phyloP scores from a whole-genome alignment of 2,797 vertebrate genomes.

The Kryptolebias ocellatus region DNA sequence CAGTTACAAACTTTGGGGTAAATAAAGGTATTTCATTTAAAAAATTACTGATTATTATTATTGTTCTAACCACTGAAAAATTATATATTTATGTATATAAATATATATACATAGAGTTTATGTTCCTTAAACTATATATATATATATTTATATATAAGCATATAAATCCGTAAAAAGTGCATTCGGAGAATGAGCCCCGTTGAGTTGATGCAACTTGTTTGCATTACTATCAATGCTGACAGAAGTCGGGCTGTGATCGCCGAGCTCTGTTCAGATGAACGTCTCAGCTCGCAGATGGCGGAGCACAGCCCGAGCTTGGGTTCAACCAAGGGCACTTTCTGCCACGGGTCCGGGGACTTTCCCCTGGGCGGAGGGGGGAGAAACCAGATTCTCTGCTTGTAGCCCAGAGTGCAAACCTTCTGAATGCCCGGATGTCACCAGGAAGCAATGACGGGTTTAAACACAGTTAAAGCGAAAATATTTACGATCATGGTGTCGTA shows the following conservation, averaged over 20 bases:
- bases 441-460: rapidly evolving
- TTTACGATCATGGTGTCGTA: background rate
- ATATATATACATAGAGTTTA: too few species aligned
- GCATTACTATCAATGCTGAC: conserved; percentile 69
- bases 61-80: too few species aligned
- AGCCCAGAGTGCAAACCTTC: conserved; percentile 79
- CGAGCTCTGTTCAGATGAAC: conserved; percentile 52
- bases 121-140: too few species aligned
- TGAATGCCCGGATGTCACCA: conserved; percentile 50
- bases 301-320: background rate
- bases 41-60: too few species aligned
- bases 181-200: conserved; percentile 83
- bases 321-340: conserved; percentile 70
- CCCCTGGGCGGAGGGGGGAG: conserved; percentile 53
- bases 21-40: too few species aligned
- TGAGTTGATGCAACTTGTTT: conserved; percentile 60
- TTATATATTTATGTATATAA: too few species aligned
- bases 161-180: conserved; percentile 4
- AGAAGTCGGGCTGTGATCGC: conserved; percentile 18
- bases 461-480: rapidly evolving
- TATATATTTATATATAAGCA: too few species aligned
- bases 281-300: background rate
- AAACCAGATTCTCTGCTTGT: conserved; percentile 50
- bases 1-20: too few species aligned
- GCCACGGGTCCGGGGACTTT: conserved; percentile 78